Percentiles rank a stretch among this genome's conserved stretches.
These are phyloP conservation scores for Hermetia illucens DNA, from an alignment of 1,140 invertebrate species.

Conservation along the genomic window DNA sequence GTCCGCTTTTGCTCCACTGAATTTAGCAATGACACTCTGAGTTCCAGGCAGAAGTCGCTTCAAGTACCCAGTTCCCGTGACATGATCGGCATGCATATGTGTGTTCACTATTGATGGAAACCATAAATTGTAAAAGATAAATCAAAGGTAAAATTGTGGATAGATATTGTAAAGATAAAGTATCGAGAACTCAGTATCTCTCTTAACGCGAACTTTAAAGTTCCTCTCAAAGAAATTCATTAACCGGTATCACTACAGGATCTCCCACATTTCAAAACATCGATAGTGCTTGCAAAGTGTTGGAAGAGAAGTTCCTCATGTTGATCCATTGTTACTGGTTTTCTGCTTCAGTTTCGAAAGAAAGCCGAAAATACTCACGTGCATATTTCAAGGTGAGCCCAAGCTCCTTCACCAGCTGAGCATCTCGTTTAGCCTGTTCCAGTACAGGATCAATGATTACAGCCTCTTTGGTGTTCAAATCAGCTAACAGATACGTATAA, in stretches of 20 bases:
- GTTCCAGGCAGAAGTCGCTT: slow-evolving; percentile 64
- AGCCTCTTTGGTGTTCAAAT: slow-evolving; percentile 54
- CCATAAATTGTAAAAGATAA: no score
- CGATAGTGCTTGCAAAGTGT: no score
- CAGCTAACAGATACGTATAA: slow-evolving; percentile 87
- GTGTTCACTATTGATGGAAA: slow-evolving; percentile 77
- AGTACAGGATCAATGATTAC: slow-evolving; percentile 90
- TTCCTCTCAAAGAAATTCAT: no score
- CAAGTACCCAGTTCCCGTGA: slow-evolving; percentile 83
- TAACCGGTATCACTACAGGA: no score
- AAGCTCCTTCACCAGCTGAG: slow-evolving; percentile 57
- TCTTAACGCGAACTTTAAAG: no score
- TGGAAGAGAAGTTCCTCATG: neutral
- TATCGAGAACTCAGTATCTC: no score
- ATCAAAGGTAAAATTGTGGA: no score
- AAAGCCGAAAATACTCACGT: neutral
- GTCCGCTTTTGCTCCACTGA: slow-evolving; percentile 79
- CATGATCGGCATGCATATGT: slow-evolving; percentile 97
- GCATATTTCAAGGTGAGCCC: slow-evolving; percentile 35
- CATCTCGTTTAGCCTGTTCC: slow-evolving; percentile 66
- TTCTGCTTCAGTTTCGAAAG: neutral
- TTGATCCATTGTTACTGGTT: neutral
- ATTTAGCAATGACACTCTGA: slow-evolving; percentile 70
- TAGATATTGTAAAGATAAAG: no score
- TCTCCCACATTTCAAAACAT: no score